Percentiles rank a stretch among this genome's conserved stretches.
Evolutionary conservation across 2,888 invertebrate species (phyloP).

Genomic region (Scrobipalpa costella): DNA sequence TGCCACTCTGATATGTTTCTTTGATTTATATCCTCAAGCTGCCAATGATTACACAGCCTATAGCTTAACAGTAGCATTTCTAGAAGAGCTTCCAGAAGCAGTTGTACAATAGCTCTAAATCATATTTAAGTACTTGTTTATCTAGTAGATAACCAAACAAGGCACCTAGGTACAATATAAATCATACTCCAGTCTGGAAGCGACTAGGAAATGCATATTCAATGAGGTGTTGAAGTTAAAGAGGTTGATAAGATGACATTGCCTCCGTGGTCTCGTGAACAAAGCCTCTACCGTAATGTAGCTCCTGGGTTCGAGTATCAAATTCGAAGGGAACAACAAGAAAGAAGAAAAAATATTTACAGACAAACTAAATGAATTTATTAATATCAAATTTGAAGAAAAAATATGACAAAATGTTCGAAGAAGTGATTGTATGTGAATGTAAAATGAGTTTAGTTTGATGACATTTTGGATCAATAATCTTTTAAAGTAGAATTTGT

Average conservation of each 20-base stretch:
- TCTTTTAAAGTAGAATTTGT: no score
- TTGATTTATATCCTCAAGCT: conserved; percentile 16
- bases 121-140: conserved; percentile 47
- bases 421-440: no score
- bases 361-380: no score
- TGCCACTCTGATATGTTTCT: not conserved
- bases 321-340: not conserved
- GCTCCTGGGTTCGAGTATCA: not conserved
- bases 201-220: conserved; percentile 56
- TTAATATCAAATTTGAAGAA: no score
- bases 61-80: not conserved
- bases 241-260: conserved; percentile 23
- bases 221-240: conserved; percentile 36
- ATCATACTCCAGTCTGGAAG: conserved; percentile 56
- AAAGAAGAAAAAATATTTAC: not conserved
- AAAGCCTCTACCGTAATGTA: not conserved
- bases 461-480: no score
- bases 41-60: conserved; percentile 17
- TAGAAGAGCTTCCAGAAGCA: conserved; percentile 18
- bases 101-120: conserved; percentile 48
- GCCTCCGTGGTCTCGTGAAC: not conserved
- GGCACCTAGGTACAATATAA: conserved; percentile 56
- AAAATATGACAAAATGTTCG: no score
- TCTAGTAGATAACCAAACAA: conserved; percentile 58
- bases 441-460: no score